Evolutionary conservation across 2,888 invertebrate genomes (phyloP), one percentile per base, ranked within the genome.

Genomic region (Drosophila affinis): DNA sequence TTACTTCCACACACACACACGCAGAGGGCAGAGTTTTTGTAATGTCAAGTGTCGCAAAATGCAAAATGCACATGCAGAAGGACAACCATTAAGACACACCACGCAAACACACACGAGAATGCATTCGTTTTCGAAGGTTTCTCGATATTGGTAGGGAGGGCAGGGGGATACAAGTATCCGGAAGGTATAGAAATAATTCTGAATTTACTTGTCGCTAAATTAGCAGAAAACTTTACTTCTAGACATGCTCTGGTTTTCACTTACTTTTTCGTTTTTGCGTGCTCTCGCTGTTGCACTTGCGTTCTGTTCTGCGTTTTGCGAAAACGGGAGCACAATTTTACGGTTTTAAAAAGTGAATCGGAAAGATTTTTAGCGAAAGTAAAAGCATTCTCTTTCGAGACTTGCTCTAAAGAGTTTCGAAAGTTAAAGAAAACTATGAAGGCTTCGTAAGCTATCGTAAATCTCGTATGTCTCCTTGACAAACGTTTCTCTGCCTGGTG

Each of bases 41-140:
- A 72, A 72, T 62, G 82, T 76, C 65, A 75, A 57, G 52, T 62
- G 49, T 58, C 64, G 74, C 53, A 67, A 62, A 72, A 5, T 24
- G 72, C 74, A 47, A 78, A 74, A 71, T 73, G 75, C 75, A 82
- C 71, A 68, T 79, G 77, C 77, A 75, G 55, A 34, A 45, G 60
- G 59, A n/a, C 39, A 39, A n/a, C 39, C 39, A 39, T 39, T 39
- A 39, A 39, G 39, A 39, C 7, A 39, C 39, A 39, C 39, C 39
- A n/a, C 14, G n/a, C 39, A 39, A 39, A 39, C 7, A 3, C 0
- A 39, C 6, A 3, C 14, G n/a, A 14, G 39, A n/a, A 14, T n/a
- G 39, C n/a, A 39, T 39, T 39, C n/a, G 39, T 39, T 39, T 1
- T 39, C 39, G 39, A 39, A 39, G n/a, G 3, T n/a, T 39, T 39